Percentiles rank a stretch among this genome's conserved stretches.
Evolutionary conservation across 2,797 vertebrate genomes (phyloP).

Genomic region (Sphaeramia orbicularis): DNA sequence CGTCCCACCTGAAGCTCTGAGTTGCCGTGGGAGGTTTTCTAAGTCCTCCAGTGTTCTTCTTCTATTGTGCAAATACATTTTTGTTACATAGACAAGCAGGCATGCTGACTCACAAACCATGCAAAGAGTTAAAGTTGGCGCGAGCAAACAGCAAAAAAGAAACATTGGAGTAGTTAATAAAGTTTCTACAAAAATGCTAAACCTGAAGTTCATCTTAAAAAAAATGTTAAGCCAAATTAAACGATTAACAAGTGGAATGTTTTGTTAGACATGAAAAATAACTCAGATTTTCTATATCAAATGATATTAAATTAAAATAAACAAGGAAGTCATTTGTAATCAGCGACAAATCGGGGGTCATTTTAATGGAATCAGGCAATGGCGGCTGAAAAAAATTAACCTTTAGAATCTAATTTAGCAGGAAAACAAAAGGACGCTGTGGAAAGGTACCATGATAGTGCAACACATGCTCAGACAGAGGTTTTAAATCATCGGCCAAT

Average conservation of each 20-base stretch:
- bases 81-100: constrained; percentile 84
- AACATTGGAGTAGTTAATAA: constrained; percentile 41
- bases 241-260: constrained; percentile 76
- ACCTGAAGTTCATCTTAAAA: constrained; percentile 30
- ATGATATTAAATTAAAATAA: constrained; percentile 59
- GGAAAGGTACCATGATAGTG: constrained; percentile 43
- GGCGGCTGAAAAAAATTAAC: constrained; percentile 5
- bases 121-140: constrained; percentile 83
- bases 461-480: constrained; percentile 52
- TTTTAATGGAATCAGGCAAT: constrained; percentile 15
- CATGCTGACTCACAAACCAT: constrained; percentile 87
- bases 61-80: constrained; percentile 85
- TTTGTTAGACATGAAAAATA: constrained; percentile 59
- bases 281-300: constrained; percentile 61
- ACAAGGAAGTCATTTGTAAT: constrained; percentile 35
- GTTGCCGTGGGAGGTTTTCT: constrained; percentile 51
- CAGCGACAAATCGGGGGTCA: constrained; percentile 18
- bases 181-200: constrained; percentile 54
- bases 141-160: constrained; percentile 72
- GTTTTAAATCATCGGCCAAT: constrained; percentile 28
- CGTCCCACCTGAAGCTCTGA: constrained; percentile 48
- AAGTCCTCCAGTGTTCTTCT: constrained; percentile 82
- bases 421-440: constrained; percentile 37
- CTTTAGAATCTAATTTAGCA: constrained; percentile 19
- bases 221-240: constrained; percentile 58